These are phyloP conservation scores for Ctenomys sociabilis DNA, from an alignment of 2,113 vertebrate genomes.

Conservation along the genomic window DNA sequence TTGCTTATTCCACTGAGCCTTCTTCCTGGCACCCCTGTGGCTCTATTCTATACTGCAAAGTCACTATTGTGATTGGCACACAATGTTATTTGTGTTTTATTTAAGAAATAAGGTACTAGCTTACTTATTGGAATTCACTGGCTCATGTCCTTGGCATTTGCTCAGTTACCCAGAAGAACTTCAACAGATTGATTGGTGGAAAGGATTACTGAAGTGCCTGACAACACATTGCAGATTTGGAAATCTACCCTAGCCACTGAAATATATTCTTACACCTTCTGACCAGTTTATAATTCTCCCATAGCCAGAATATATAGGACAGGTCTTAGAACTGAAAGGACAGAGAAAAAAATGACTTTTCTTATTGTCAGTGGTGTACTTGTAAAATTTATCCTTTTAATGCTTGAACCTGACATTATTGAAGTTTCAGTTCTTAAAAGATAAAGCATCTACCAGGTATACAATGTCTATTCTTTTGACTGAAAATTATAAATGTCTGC, in stretches of 20 bases:
- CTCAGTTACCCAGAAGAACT: neutral
- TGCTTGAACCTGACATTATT: neutral
- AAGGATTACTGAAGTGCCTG: neutral
- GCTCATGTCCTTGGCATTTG: neutral
- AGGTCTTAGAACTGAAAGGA: neutral
- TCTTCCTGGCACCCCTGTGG: no score
- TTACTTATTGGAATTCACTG: neutral
- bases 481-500: neutral
- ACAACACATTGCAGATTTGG: neutral
- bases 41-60: neutral
- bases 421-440: neutral
- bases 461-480: neutral
- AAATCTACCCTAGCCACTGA: neutral
- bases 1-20: no score
- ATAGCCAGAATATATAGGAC: neutral
- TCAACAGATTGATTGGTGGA: neutral
- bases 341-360: neutral
- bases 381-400: neutral
- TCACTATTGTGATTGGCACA: neutral
- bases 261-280: neutral
- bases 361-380: neutral
- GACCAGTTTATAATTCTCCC: conserved; percentile 14
- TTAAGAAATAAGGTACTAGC: neutral
- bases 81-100: neutral
- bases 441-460: neutral